Percentiles rank a stretch among this genome's conserved stretches.
Evolutionary conservation across 1,140 invertebrate species (phyloP).

Genomic region (Heliconius congener): DNA sequence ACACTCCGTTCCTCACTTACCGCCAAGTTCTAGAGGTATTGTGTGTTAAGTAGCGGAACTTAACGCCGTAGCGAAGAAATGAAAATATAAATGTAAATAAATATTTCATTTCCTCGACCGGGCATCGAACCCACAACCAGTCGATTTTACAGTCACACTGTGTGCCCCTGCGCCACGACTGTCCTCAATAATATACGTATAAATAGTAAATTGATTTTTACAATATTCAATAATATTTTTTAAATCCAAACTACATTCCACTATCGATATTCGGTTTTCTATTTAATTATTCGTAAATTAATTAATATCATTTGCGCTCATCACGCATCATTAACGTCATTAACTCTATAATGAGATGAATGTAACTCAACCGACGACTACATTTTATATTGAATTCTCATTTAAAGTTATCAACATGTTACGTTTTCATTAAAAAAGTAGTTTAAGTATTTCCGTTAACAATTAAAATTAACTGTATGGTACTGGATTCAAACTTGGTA

Average conservation of each 20-base stretch:
- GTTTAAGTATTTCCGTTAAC: constrained; percentile 7
- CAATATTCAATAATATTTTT: neutral
- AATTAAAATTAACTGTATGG: neutral
- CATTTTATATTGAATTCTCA: constrained; percentile 20
- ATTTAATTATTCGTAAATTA: constrained; percentile 36
- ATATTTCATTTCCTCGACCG: too few species aligned
- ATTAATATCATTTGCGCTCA: constrained; percentile 32
- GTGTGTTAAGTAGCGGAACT: too few species aligned
- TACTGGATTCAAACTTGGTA: neutral
- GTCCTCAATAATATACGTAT: neutral
- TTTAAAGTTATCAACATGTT: constrained; percentile 15
- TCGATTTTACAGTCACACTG: too few species aligned
- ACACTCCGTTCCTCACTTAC: too few species aligned
- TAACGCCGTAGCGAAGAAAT: too few species aligned
- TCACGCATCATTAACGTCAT: constrained; percentile 18
- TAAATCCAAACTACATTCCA: constrained; percentile 3
- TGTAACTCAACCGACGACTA: constrained; percentile 20
- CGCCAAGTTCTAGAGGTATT: too few species aligned
- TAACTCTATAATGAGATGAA: constrained; percentile 27
- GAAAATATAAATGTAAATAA: too few species aligned
- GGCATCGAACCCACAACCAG: too few species aligned
- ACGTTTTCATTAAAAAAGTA: constrained; percentile 21
- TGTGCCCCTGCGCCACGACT: too few species aligned
- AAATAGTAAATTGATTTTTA: neutral
- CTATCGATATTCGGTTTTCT: neutral